These are phyloP conservation scores for Popillia japonica DNA, from an alignment of 1,140 invertebrate genomes.

Conservation along the genomic window DNA sequence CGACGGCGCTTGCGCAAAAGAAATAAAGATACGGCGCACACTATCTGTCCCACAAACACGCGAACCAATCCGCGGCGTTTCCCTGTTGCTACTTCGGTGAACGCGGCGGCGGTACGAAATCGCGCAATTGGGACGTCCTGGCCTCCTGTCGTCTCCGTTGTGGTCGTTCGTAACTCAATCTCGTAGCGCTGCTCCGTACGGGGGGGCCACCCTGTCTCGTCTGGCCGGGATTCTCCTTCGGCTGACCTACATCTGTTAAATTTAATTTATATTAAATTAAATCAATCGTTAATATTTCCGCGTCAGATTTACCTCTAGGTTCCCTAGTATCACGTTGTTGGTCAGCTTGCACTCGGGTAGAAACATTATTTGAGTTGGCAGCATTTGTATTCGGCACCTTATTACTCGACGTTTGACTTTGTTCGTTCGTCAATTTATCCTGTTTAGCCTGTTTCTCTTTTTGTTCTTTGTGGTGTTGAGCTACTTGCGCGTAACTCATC, in stretches of 20 bases:
- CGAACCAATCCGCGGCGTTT: conserved; percentile 20
- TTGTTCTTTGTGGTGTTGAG: conserved; percentile 75
- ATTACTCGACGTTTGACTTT: conserved; percentile 26
- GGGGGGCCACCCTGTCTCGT: neutral
- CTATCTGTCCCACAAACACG: conserved; percentile 42
- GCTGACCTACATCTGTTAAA: conserved; percentile 43
- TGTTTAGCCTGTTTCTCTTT: conserved; percentile 63
- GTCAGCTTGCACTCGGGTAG: conserved; percentile 36
- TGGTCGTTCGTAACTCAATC: conserved; percentile 47
- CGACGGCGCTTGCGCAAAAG: conserved; percentile 9
- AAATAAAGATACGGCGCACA: neutral
- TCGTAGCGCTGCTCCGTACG: conserved; percentile 36
- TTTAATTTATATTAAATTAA: no score
- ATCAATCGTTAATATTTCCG: no score
- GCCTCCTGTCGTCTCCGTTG: conserved; percentile 52
- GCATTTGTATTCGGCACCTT: conserved; percentile 39
- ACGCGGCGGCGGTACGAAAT: conserved; percentile 52
- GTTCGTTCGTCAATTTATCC: conserved; percentile 57
- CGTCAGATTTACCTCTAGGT: conserved; percentile 39
- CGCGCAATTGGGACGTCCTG: conserved; percentile 52
- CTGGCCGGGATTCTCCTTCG: conserved; percentile 43
- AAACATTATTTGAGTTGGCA: conserved; percentile 22
- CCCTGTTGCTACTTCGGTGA: conserved; percentile 53
- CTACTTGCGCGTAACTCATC: conserved; percentile 86
- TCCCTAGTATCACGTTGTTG: conserved; percentile 43